These are phyloP conservation scores for Callosobruchus maculatus DNA, from an alignment of 2,888 invertebrate species.

Conservation along the genomic window DNA sequence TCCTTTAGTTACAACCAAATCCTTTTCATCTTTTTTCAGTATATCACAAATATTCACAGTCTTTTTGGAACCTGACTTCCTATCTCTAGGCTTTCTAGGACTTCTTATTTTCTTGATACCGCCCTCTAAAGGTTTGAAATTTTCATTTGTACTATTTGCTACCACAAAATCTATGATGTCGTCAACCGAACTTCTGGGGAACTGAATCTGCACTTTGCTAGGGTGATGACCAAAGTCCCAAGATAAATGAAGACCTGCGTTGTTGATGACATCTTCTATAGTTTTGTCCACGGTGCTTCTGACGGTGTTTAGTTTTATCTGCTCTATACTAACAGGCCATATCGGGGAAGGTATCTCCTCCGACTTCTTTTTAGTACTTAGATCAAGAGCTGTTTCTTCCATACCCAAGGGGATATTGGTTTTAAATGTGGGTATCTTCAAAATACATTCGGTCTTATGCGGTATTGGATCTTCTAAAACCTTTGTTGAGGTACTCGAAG, in stretches of 20 bases:
- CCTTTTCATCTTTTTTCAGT: background rate
- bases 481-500: slow-evolving; percentile 3
- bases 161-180: slow-evolving; percentile 32
- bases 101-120: background rate
- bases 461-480: slow-evolving; percentile 10
- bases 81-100: background rate
- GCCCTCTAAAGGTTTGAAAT: slow-evolving; percentile 4
- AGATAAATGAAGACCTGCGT: background rate
- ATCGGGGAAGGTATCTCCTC: background rate
- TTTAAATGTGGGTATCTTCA: slow-evolving; percentile 29
- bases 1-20: background rate
- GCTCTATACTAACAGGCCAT: background rate
- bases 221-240: background rate
- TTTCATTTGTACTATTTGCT: slow-evolving; percentile 6
- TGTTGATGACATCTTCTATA: slow-evolving; percentile 25
- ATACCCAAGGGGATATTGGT: slow-evolving; percentile 1
- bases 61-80: background rate
- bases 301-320: background rate
- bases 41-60: background rate
- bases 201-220: background rate
- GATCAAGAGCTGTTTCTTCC: slow-evolving; percentile 32
- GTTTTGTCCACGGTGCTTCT: slow-evolving; percentile 28
- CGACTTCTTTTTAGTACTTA: slow-evolving; percentile 25
- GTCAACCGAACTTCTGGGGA: slow-evolving; percentile 23
- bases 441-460: slow-evolving; percentile 28